Evolutionary conservation across 2,797 vertebrate species (phyloP).

Genomic region (Anolis apletophallus): DNA sequence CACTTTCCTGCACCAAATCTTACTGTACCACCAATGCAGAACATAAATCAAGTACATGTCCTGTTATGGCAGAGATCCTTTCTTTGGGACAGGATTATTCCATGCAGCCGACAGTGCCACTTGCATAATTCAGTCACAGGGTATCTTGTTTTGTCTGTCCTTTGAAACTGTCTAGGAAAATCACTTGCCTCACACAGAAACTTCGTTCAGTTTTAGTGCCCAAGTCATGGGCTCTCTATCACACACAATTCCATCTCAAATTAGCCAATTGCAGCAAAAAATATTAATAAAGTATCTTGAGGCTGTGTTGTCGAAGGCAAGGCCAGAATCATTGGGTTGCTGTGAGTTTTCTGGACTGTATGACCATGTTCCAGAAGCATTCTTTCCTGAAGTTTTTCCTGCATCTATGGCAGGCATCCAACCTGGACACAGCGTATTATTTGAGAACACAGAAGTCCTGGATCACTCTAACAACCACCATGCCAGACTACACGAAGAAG

Average conservation of each 20-base stretch:
- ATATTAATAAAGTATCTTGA: neutral
- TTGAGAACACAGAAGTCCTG: too few species aligned
- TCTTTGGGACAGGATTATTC: neutral
- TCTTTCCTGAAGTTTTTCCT: too few species aligned
- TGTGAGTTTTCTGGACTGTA: too few species aligned
- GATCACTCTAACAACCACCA: too few species aligned
- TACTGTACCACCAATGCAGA: neutral
- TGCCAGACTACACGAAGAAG: too few species aligned
- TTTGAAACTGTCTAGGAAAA: neutral
- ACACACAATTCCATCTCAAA: neutral
- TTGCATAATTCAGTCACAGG: neutral
- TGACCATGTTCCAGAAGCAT: too few species aligned
- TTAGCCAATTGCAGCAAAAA: neutral
- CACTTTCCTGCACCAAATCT: neutral
- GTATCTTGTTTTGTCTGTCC: neutral
- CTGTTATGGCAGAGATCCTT: neutral
- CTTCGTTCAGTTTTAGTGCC: neutral
- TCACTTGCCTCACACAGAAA: neutral
- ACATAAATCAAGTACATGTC: neutral
- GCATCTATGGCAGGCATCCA: too few species aligned
- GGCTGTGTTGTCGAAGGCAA: too few species aligned
- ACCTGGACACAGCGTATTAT: too few species aligned
- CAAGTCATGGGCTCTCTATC: neutral
- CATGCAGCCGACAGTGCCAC: neutral
- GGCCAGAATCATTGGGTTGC: too few species aligned